Evolutionary conservation across 2,113 vertebrate genomes (phyloP).

Genomic region (Prunella fulvescens): DNA sequence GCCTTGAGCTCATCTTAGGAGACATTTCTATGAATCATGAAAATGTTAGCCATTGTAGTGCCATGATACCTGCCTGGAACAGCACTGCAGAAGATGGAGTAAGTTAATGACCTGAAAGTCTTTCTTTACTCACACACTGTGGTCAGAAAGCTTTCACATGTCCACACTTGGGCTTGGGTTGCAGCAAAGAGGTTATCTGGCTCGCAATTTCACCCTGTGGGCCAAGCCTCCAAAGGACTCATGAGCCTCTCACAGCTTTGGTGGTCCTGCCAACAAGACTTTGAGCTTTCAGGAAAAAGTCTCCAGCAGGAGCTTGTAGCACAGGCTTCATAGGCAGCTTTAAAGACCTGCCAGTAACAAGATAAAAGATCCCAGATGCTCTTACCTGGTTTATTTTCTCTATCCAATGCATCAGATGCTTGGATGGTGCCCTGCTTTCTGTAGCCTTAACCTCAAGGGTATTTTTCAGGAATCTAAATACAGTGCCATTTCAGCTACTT

Average conservation of each 20-base stretch:
- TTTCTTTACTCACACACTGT: neutral
- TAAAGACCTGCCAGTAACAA: neutral
- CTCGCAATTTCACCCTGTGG: neutral
- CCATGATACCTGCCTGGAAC: neutral
- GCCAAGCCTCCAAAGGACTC: neutral
- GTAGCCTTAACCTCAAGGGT: neutral
- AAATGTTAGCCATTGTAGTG: neutral
- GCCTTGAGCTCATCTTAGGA: neutral
- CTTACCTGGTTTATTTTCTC: neutral
- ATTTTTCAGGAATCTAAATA: neutral
- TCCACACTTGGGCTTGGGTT: neutral
- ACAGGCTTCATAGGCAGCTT: neutral
- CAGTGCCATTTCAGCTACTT: neutral
- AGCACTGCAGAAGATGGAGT: neutral
- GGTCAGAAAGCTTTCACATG: neutral
- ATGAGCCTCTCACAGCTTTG: neutral
- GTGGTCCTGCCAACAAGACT: neutral
- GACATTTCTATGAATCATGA: neutral
- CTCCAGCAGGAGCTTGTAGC: neutral
- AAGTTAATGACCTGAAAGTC: neutral
- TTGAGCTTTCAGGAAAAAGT: neutral
- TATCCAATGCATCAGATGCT: neutral
- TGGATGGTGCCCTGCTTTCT: neutral
- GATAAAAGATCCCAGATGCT: neutral
- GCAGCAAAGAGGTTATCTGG: neutral